phyloP scores from a whole-genome alignment of 1,140 invertebrate species.

The Halyomorpha halys region DNA sequence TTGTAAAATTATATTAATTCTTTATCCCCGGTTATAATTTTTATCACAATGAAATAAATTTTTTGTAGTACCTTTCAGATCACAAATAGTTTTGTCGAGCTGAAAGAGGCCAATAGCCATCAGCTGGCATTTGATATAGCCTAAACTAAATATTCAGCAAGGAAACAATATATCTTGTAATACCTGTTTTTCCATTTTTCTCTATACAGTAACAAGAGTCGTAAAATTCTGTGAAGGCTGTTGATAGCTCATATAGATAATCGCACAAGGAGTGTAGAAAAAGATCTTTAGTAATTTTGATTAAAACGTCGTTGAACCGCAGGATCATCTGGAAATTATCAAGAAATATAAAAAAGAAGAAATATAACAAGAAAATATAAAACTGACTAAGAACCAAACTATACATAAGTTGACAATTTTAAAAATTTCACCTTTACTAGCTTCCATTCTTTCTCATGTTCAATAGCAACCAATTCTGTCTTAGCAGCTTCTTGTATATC shows the following conservation, averaged over 20 bases:
- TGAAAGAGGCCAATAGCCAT: no score
- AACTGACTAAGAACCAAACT: background rate
- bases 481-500: slow-evolving; percentile 45
- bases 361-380: no score
- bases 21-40: no score
- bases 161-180: background rate
- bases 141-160: no score
- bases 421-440: slow-evolving; percentile 60
- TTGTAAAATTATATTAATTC: no score
- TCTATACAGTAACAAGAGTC: slow-evolving; percentile 96
- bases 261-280: slow-evolving; percentile 86
- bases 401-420: background rate
- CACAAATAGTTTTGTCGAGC: no score
- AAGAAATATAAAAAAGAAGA: no score
- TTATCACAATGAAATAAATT: no score
- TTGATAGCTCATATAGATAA: slow-evolving; percentile 89
- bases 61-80: no score
- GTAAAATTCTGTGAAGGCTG: slow-evolving; percentile 92
- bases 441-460: slow-evolving; percentile 91
- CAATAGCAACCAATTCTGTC: slow-evolving; percentile 52
- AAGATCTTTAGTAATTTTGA: slow-evolving; percentile 74
- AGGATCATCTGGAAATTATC: slow-evolving; percentile 43
- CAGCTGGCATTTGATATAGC: no score
- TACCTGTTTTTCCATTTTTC: slow-evolving; percentile 52
- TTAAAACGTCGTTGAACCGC: slow-evolving; percentile 79